phyloP scores from a whole-genome alignment of 2,113 vertebrate species.

The Lipophrys pholis region DNA sequence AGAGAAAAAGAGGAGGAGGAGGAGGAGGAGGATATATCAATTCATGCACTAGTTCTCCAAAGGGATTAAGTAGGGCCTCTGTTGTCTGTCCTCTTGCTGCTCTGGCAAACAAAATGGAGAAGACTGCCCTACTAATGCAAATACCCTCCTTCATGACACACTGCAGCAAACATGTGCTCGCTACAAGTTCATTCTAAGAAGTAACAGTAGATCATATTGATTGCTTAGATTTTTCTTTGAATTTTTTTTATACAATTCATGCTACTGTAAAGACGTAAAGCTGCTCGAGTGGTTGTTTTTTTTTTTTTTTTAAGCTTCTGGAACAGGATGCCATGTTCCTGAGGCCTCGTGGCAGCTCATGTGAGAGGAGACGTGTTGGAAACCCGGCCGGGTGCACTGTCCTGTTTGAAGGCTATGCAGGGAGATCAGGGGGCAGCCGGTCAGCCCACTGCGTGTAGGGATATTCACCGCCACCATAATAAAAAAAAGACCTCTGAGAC shows the following conservation, averaged over 20 bases:
- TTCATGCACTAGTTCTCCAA: slow-evolving; percentile 79
- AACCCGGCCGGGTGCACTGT: slow-evolving; percentile 25
- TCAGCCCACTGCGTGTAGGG: slow-evolving; percentile 38
- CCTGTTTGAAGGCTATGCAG: slow-evolving; percentile 31
- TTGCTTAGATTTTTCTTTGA: too few relatives aligned
- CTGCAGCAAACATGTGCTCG: slow-evolving; percentile 12
- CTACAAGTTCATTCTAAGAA: not conserved
- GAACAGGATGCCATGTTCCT: not conserved
- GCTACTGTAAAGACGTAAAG: too few relatives aligned
- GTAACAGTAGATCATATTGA: not conserved
- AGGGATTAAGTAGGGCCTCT: slow-evolving; percentile 66
- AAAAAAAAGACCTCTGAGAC: slow-evolving; percentile 34
- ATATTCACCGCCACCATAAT: slow-evolving; percentile 49
- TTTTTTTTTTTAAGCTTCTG: too few relatives aligned
- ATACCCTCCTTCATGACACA: slow-evolving; percentile 43
- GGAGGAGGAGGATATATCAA: slow-evolving; percentile 66
- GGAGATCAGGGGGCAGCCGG: slow-evolving; percentile 46
- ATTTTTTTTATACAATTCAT: too few relatives aligned
- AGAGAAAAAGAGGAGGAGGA: slow-evolving; percentile 12
- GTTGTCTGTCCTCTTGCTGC: slow-evolving; percentile 63
- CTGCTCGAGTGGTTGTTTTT: too few relatives aligned
- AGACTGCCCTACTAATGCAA: slow-evolving; percentile 56
- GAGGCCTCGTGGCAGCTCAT: not conserved
- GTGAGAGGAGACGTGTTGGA: slow-evolving; percentile 36
- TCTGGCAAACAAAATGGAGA: slow-evolving; percentile 71